Percentiles rank a stretch among this genome's conserved stretches.
These are phyloP conservation scores for Epistrophe eligans DNA, from an alignment of 2,888 invertebrate genomes.

Conservation along the genomic window DNA sequence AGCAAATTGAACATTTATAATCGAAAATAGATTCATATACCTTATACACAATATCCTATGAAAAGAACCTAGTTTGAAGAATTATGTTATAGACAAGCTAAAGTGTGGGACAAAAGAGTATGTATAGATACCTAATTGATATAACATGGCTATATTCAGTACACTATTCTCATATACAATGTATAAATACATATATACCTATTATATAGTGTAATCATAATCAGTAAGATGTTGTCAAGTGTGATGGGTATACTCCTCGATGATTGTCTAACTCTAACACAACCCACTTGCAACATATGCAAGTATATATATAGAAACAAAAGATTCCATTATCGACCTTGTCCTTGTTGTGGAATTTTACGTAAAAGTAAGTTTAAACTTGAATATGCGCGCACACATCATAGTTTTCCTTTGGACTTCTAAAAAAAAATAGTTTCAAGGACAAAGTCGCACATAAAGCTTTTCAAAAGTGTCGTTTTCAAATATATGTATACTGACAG, in stretches of 20 bases:
- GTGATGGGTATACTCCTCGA: conserved; percentile 23
- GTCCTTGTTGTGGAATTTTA: conserved; percentile 47
- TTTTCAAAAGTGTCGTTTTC: conserved; percentile 10
- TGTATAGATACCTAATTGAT: neutral
- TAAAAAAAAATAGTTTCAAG: conserved; percentile 15
- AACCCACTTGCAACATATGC: neutral
- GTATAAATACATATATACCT: too few species aligned
- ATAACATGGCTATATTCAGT: neutral
- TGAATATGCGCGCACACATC: neutral
- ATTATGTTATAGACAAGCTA: neutral
- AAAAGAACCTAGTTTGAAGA: conserved; percentile 18
- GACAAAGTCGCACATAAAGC: neutral
- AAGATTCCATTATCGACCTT: conserved; percentile 45
- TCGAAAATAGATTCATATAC: neutral
- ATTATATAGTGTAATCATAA: conserved; percentile 41
- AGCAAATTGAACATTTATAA: conserved; percentile 64
- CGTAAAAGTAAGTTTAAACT: neutral
- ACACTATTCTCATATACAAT: too few species aligned
- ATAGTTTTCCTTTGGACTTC: neutral
- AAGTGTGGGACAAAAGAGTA: neutral
- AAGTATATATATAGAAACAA: neutral
- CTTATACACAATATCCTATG: neutral
- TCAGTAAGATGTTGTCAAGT: conserved; percentile 53
- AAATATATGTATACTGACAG: conserved; percentile 17
- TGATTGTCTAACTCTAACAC: conserved; percentile 25